phyloP scores from a whole-genome alignment of 2,113 vertebrate genomes.

The Psophia crepitans region DNA sequence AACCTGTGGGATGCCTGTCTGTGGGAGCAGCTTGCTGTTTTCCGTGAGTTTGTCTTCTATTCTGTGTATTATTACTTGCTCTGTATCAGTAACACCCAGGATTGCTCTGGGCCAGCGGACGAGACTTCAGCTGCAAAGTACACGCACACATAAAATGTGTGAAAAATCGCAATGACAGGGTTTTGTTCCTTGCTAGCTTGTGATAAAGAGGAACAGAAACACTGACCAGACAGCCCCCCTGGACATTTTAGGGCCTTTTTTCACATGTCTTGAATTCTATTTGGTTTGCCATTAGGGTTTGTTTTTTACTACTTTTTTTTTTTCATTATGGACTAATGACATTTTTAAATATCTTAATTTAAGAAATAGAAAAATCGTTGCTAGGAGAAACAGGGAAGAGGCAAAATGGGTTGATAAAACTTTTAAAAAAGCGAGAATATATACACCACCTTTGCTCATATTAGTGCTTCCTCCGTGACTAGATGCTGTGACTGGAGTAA shows the following conservation, averaged over 20 bases:
- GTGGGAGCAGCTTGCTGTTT: background rate
- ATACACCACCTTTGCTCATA: background rate
- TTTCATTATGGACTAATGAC: background rate
- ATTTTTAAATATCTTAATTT: background rate
- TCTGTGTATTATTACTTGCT: background rate
- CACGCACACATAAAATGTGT: background rate
- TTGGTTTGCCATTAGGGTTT: background rate
- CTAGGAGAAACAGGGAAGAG: background rate
- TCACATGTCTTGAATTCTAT: background rate
- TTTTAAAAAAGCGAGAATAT: background rate
- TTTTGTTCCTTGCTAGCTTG: background rate
- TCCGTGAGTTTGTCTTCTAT: background rate
- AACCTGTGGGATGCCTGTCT: background rate
- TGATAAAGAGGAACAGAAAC: conserved; percentile 2
- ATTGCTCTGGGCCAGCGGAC: background rate
- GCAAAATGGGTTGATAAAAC: background rate
- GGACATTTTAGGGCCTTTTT: background rate
- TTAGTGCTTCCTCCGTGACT: background rate
- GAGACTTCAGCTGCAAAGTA: background rate
- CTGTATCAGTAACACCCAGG: conserved; percentile 20
- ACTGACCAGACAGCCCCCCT: background rate
- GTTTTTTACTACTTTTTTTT: background rate
- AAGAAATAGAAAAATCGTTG: background rate
- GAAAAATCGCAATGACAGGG: background rate
- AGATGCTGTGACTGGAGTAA: background rate